These are phyloP conservation scores for Sweltsa coloradensis DNA, from an alignment of 1,140 invertebrate genomes.

Conservation along the genomic window DNA sequence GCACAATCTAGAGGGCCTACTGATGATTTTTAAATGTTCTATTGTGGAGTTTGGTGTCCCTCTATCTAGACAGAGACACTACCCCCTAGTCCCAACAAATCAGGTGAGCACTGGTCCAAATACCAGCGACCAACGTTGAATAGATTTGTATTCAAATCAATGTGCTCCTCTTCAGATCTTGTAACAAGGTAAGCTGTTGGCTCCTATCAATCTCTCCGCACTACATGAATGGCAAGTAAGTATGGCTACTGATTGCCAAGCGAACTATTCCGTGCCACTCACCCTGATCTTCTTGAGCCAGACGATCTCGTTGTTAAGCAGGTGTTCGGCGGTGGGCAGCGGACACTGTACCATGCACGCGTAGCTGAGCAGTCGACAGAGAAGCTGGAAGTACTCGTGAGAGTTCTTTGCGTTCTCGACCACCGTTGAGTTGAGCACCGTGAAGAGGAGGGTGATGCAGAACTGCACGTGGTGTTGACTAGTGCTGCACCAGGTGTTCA, in stretches of 20 bases:
- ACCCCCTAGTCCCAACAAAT: no score
- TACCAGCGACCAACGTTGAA: no score
- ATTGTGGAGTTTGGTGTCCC: no score
- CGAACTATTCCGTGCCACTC: no score
- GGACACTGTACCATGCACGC: slow-evolving; percentile 54
- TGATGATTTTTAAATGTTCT: no score
- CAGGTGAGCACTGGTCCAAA: no score
- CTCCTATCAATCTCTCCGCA: no score
- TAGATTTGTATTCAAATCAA: no score
- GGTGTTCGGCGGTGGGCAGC: slow-evolving; percentile 50
- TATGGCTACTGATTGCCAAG: background rate
- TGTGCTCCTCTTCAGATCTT: no score
- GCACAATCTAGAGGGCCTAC: no score
- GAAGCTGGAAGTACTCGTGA: slow-evolving; percentile 66
- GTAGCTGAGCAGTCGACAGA: slow-evolving; percentile 65
- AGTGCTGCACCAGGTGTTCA: slow-evolving; percentile 54
- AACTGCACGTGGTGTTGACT: slow-evolving; percentile 48
- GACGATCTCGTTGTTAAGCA: slow-evolving; percentile 63
- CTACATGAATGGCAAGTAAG: background rate
- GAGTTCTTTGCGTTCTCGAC: slow-evolving; percentile 66
- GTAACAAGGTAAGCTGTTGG: no score
- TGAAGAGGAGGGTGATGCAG: slow-evolving; percentile 66
- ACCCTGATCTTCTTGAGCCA: slow-evolving; percentile 65
- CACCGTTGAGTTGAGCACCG: slow-evolving; percentile 58
- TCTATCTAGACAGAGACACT: no score